Evolutionary conservation across 2,113 vertebrate species (phyloP).

Genomic region (Origma solitaria): DNA sequence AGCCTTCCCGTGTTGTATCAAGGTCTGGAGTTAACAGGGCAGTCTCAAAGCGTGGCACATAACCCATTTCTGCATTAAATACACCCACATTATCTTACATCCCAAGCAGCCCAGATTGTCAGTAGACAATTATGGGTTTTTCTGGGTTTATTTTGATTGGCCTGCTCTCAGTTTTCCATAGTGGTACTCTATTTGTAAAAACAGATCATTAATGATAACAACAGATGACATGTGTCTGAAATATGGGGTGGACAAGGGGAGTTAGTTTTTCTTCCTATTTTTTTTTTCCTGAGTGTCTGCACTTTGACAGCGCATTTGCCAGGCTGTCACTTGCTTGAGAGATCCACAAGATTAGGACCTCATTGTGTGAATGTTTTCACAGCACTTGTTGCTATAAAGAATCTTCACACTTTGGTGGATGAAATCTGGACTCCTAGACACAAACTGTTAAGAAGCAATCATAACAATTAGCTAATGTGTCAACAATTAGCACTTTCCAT

Average conservation of each 20-base stretch:
- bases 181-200: constrained; percentile 83
- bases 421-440: constrained; percentile 78
- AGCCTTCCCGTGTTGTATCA: neutral
- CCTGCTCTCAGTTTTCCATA: constrained; percentile 83
- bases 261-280: constrained; percentile 59
- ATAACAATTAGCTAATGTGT: constrained; percentile 87
- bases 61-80: constrained; percentile 2
- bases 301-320: constrained; percentile 70
- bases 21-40: constrained; percentile 10
- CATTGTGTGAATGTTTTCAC: constrained; percentile 82
- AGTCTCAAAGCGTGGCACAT: neutral
- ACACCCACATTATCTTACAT: constrained; percentile 71
- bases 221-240: constrained; percentile 78
- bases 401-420: constrained; percentile 80
- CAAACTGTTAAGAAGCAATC: constrained; percentile 82
- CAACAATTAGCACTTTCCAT: constrained; percentile 80
- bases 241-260: constrained; percentile 71
- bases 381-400: constrained; percentile 76
- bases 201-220: constrained; percentile 80
- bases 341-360: constrained; percentile 76
- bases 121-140: constrained; percentile 80
- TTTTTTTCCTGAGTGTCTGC: constrained; percentile 70
- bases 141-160: constrained; percentile 91
- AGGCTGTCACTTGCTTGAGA: constrained; percentile 68
- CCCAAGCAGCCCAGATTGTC: constrained; percentile 71